Evolutionary conservation across 2,113 vertebrate genomes (phyloP).

Genomic region (Ptychochromis oligacanthus): DNA sequence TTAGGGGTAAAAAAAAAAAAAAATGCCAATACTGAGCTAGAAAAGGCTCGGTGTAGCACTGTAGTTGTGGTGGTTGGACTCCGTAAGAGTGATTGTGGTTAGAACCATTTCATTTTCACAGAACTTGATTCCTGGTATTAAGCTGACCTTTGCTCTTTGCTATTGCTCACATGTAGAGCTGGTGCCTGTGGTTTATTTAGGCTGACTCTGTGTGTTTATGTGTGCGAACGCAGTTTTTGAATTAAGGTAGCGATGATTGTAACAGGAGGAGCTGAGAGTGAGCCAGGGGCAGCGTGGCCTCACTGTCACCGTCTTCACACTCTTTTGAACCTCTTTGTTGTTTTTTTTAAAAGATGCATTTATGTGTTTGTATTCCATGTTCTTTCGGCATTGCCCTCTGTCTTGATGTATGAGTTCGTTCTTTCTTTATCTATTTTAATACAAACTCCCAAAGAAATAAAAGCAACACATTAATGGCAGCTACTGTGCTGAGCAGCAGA

Average conservation of each 20-base stretch:
- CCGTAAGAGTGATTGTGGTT: not conserved
- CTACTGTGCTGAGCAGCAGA: not conserved
- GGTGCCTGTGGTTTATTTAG: slow-evolving; percentile 17
- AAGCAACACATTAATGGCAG: not conserved
- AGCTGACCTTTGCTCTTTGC: slow-evolving; percentile 12
- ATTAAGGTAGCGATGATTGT: not conserved
- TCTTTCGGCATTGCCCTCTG: no score
- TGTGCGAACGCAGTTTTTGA: not conserved
- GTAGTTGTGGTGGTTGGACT: not conserved
- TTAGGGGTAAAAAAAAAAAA: not conserved
- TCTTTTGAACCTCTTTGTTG: not conserved
- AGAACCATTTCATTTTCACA: not conserved
- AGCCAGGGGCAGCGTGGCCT: no score
- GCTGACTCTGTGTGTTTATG: not conserved
- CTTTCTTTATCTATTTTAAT: no score
- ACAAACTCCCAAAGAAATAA: not conserved
- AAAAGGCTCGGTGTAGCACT: not conserved
- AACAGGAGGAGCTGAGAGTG: slow-evolving; percentile 18
- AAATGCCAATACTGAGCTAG: not conserved
- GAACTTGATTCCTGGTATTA: slow-evolving; percentile 7
- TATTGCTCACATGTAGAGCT: slow-evolving; percentile 1
- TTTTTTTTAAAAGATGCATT: not conserved
- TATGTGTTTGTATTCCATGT: no score
- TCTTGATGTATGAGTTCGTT: no score
- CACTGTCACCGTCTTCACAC: not conserved